Evolutionary conservation across 1,140 invertebrate species (phyloP), one percentile per base, ranked within the genome.

Genomic region (Colletes gigas): DNA sequence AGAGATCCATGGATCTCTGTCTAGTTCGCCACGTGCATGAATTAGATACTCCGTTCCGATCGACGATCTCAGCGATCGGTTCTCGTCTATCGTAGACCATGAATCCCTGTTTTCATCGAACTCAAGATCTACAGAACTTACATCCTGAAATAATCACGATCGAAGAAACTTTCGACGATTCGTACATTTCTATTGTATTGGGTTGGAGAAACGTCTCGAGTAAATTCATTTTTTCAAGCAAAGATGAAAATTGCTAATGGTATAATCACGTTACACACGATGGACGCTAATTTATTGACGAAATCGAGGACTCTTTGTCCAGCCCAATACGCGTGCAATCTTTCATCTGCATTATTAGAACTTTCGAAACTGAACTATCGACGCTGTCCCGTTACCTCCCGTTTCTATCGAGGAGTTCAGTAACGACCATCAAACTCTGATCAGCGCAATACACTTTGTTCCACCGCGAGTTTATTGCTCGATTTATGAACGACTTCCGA

Each of bases 41-140:
- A 72, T 63, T 59, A 72, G 59, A 60, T 60, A 9, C 60, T 52
- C 60, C 65, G 54, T 39, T 77, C 41, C 15, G 19, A 19, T 66
- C 39, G 15, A 21, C 21, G 19, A 47, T n/a, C n/a, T 4, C 59
- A 57, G 50, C 68, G 19, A 66, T 66, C 17, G n/a, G 60, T 62
- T 62, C 60, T 62, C 12, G 60, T 19, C 21, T 39, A 39, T 62
- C 30, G 30, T 39, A 15, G 14, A 62, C 21, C 21, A 12, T 62
- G 60, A 39, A 62, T 39, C 30, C 4, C 30, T 4, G 5, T 15
- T 0, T 9, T 15, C 60, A 19, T 14, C 4, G 60, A 60, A 12
- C 19, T 39, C 12, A 30, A 62, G 10, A 62, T 15, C 14, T 21
- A 41, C 30, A 15, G 60, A 39, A 62, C 39, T 39, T 62, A 39